A percentile compares a stretch with the other conserved stretches of the same genome.
phyloP scores from a whole-genome alignment of 1,140 invertebrate genomes.

The Aphidius ervi region DNA sequence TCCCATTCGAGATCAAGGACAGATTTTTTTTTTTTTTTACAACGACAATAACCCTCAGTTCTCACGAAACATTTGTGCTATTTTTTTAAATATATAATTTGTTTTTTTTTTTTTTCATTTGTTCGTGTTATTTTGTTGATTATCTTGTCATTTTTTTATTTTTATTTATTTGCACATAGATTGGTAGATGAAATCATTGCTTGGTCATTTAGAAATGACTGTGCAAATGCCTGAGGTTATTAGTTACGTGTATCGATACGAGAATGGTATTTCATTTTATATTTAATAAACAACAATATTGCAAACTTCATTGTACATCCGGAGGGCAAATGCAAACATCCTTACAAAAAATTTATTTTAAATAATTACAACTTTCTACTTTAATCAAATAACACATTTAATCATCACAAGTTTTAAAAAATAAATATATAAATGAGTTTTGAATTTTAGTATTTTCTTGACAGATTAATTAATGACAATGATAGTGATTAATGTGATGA shows the following conservation, averaged over 20 bases:
- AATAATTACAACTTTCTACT: too few species aligned
- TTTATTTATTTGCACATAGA: not conserved
- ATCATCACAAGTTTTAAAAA: too few species aligned
- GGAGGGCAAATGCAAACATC: too few species aligned
- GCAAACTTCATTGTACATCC: too few species aligned
- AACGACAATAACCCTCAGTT: conserved; percentile 3
- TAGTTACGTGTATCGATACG: conserved; percentile 12
- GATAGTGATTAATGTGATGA: too few species aligned
- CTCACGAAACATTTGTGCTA: conserved; percentile 2
- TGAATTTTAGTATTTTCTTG: too few species aligned
- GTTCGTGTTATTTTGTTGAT: not conserved
- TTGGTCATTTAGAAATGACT: conserved; percentile 23
- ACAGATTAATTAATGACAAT: too few species aligned
- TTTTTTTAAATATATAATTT: not conserved
- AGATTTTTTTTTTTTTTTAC: conserved; percentile 7
- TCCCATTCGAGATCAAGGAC: conserved; percentile 20
- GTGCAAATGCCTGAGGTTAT: conserved; percentile 19
- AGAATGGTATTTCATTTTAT: not conserved
- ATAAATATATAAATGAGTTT: too few species aligned
- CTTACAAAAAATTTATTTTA: too few species aligned
- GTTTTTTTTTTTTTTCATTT: not conserved
- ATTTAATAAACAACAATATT: too few species aligned
- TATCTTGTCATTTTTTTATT: conserved; percentile 1
- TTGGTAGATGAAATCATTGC: conserved; percentile 22
- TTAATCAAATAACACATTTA: too few species aligned